Base-by-base conservation (phyloP, 64 coral and sea anemone genomes). In the Montipora foliosa region DNA sequence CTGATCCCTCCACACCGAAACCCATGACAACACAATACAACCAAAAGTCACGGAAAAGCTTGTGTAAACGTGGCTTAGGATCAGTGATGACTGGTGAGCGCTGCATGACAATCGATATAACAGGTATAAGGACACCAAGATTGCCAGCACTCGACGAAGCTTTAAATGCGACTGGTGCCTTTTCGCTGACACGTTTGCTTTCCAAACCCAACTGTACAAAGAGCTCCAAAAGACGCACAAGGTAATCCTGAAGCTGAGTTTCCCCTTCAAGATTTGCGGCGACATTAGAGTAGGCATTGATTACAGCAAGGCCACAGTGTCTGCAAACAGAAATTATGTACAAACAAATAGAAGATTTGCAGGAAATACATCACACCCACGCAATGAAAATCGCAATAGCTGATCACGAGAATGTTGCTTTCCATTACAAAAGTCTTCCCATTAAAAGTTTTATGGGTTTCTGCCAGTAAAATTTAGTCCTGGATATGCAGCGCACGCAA, bases 171-270 rank as follows among this genome's bases (percentile, higher is more conserved):
- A 87, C 91, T 11, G 92, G 83, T 15, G 91, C 82, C 69, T 99
- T 99, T 67, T 96, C 92, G 69, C 95, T 96, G 6, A 89, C 93
- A 67, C 98, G 87, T 58, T 96, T 99, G 44, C 98, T 99, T 64
- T 99, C 98, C 7, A 99, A 81, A 20, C 98, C 98, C 49, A 99
- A 66, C 75, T 99, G 98, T 50, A 99, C 98, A 96, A 99, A 99
- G 45, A 99, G 79, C 49, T 99, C 98, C 25, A 99, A 79, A 44
- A 99, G 84, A 15, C 98, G 83, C 1, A 99, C 95, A 37, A 99
- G 81, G 77, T 94, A 99, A 47, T 99, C 98, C 29, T 99, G 98
- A 5, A 99, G 57, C 73, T 91, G 76, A 2, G 89, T 52, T 47
- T 99, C 95, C 5, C 95, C 95, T 59, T 92, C 49, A 13, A 99